Conservation (phyloP, 1,140 invertebrate species). For the Lasioglossum baleicum region DNA sequence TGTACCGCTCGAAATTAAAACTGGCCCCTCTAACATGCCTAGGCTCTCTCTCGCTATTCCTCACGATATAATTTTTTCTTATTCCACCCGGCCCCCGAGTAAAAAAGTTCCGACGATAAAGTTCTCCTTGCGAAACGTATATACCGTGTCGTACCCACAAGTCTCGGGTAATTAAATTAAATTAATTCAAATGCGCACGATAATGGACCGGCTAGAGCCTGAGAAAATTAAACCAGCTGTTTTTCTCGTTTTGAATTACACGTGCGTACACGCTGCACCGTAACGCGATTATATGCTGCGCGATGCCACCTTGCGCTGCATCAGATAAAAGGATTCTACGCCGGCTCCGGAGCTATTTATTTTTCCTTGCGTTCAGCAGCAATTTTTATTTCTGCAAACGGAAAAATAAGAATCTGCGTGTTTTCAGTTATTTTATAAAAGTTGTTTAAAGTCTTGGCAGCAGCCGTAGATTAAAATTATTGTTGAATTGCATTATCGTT, state of each 20-base stretch:
- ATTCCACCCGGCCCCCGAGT: background rate
- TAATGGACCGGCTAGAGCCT: background rate
- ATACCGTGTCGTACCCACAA: constrained; percentile 8
- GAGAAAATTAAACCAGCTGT: constrained; percentile 3
- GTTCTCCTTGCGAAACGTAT: background rate
- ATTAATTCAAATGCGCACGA: constrained; percentile 33
- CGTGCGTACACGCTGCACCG: background rate
- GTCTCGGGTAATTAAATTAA: constrained; percentile 17
- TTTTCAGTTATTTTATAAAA: no score
- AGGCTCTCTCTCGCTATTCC: background rate
- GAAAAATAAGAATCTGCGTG: no score
- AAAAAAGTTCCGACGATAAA: background rate
- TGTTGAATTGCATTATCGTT: no score
- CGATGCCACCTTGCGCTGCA: no score
- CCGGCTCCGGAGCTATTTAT: no score
- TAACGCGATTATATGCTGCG: background rate
- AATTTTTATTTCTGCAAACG: no score
- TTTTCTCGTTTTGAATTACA: background rate
- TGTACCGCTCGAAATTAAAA: constrained; percentile 37
- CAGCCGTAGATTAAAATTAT: no score
- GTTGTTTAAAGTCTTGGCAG: no score
- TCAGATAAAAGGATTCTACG: no score
- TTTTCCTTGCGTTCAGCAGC: no score
- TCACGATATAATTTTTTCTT: constrained; percentile 14
- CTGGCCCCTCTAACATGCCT: background rate